These are phyloP conservation scores for Andrena chrysosceles DNA, from an alignment of 2,888 invertebrate species.

Conservation along the genomic window DNA sequence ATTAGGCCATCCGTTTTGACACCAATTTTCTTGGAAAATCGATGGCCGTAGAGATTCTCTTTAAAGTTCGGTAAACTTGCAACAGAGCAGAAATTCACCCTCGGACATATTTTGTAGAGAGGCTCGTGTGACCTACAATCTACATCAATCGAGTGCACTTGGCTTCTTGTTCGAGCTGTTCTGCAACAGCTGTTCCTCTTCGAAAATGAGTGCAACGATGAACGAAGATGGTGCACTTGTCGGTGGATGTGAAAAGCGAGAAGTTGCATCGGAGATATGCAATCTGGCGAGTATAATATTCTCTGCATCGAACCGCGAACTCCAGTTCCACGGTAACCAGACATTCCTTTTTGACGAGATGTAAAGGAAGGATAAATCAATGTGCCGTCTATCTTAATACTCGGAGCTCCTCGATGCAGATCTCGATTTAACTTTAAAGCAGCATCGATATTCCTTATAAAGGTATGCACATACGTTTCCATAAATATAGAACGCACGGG, in stretches of 20 bases:
- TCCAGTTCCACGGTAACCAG: neutral
- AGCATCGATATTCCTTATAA: constrained; percentile 16
- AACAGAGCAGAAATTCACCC: constrained; percentile 9
- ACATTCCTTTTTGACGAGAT: neutral
- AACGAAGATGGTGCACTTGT: constrained; percentile 3
- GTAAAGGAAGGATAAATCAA: neutral
- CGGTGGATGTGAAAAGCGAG: neutral
- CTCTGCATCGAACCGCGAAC: neutral
- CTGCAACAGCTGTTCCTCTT: constrained; percentile 24
- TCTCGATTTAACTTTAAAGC: constrained; percentile 35
- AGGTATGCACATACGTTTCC: constrained; percentile 21
- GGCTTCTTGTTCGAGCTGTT: constrained; percentile 36
- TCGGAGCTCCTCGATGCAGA: neutral
- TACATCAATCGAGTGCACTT: constrained; percentile 48
- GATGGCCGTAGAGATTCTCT: constrained; percentile 5
- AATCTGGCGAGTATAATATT: neutral
- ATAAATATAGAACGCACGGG: neutral
- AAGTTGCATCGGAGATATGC: neutral
- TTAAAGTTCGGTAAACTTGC: constrained; percentile 35
- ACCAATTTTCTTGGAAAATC: constrained; percentile 10
- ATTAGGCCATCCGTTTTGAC: neutral
- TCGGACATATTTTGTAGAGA: neutral
- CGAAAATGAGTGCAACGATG: neutral
- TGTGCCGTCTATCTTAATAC: constrained; percentile 8
- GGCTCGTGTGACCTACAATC: constrained; percentile 50